Evolutionary conservation across 1,140 invertebrate genomes (phyloP).

Genomic region (Brachionus plicatilis): DNA sequence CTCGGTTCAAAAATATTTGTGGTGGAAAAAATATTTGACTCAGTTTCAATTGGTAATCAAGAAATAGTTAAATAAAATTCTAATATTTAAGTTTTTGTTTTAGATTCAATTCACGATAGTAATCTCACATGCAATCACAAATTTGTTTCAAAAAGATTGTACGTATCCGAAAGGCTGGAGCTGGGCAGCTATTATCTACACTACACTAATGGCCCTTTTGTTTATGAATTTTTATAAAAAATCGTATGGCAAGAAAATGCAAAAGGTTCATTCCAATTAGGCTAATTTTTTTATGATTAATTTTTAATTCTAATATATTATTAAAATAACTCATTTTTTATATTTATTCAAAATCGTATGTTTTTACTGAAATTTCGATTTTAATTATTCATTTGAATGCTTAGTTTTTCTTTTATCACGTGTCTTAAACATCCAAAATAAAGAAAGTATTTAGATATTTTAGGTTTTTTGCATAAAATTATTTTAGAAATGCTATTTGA

Average conservation of each 20-base stretch:
- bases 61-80: neutral
- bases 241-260: neutral
- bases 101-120: constrained; percentile 13
- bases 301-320: neutral
- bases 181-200: neutral
- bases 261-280: neutral
- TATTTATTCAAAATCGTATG: neutral
- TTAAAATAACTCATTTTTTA: neutral
- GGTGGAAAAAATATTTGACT: constrained; percentile 57
- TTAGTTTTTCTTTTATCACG: too few species aligned
- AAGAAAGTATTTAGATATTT: too few species aligned
- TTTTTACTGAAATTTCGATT: neutral
- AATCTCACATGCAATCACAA: constrained; percentile 18
- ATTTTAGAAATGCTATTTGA: too few species aligned
- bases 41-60: constrained; percentile 48
- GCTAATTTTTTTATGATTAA: neutral
- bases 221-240: constrained; percentile 24
- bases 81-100: neutral
- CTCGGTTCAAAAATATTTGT: constrained; percentile 53
- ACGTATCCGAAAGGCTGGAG: constrained; percentile 15
- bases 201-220: neutral
- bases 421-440: too few species aligned
- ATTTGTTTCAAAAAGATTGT: constrained; percentile 30
- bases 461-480: too few species aligned
- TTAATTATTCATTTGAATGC: too few species aligned